These are phyloP conservation scores for Nysson spinosus DNA, from an alignment of 2,888 invertebrate genomes.

Conservation along the genomic window DNA sequence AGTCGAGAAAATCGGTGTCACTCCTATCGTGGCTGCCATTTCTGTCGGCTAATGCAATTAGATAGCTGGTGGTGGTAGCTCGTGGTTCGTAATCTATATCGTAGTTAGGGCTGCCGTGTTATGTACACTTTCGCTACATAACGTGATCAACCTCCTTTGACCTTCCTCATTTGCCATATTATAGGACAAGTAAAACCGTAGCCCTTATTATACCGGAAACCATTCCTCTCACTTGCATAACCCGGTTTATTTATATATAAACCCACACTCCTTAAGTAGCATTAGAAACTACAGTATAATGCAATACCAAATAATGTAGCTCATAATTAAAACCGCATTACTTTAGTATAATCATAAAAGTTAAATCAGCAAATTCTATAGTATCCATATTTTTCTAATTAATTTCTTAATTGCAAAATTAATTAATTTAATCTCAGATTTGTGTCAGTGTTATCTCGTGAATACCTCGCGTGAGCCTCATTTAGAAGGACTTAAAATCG, in stretches of 20 bases:
- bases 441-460: too few species aligned
- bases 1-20: constrained; percentile 64
- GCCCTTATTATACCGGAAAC: constrained; percentile 12
- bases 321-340: too few species aligned
- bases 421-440: too few species aligned
- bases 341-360: too few species aligned
- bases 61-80: constrained; percentile 68
- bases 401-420: too few species aligned
- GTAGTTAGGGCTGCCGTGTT: constrained; percentile 59
- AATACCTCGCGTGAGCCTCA: too few species aligned
- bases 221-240: constrained; percentile 1
- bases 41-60: constrained; percentile 67
- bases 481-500: constrained; percentile 39
- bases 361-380: too few species aligned
- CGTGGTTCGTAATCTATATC: constrained; percentile 63
- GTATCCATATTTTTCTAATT: too few species aligned
- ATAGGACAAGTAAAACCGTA: background rate
- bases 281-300: too few species aligned
- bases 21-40: constrained; percentile 60
- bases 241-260: too few species aligned
- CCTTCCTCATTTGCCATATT: constrained; percentile 58
- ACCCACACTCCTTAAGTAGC: too few species aligned
- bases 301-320: too few species aligned
- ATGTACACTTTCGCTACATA: constrained; percentile 65
- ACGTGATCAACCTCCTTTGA: constrained; percentile 68